These are phyloP conservation scores for Pachyrhynchus sulphureomaculatus DNA, from an alignment of 1,140 invertebrate species.

Conservation along the genomic window DNA sequence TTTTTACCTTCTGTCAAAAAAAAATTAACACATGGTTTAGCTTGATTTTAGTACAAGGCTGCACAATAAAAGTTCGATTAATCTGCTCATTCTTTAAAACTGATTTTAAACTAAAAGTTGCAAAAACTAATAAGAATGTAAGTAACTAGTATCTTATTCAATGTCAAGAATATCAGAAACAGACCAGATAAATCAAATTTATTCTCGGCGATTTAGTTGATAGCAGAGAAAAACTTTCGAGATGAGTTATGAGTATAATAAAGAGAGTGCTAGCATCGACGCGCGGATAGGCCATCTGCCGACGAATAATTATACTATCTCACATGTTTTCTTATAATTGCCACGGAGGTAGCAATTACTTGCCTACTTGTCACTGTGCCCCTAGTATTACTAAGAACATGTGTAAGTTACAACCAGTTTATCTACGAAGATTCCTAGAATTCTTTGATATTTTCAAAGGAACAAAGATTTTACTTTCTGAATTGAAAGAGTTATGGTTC, in stretches of 20 bases:
- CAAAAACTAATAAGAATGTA: too few relatives aligned
- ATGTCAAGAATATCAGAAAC: too few relatives aligned
- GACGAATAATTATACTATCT: slow-evolving; percentile 28
- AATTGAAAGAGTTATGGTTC: too few relatives aligned
- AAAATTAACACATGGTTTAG: too few relatives aligned
- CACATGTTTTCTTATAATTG: slow-evolving; percentile 22
- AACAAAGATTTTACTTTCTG: too few relatives aligned
- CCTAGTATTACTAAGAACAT: not conserved
- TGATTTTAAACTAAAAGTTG: too few relatives aligned
- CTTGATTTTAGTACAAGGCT: too few relatives aligned
- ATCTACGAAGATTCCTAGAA: slow-evolving; percentile 4
- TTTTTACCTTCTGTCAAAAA: too few relatives aligned
- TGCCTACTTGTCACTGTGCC: slow-evolving; percentile 7
- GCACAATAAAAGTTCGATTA: too few relatives aligned
- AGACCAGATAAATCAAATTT: not conserved
- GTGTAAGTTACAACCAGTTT: slow-evolving; percentile 5
- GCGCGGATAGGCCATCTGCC: slow-evolving; percentile 21
- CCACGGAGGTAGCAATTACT: slow-evolving; percentile 11
- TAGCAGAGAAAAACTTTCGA: slow-evolving; percentile 1
- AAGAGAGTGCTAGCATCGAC: slow-evolving; percentile 16
- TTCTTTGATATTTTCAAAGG: not conserved
- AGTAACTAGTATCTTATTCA: too few relatives aligned
- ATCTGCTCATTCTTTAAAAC: too few relatives aligned
- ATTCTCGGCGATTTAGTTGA: slow-evolving; percentile 1
- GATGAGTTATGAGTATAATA: slow-evolving; percentile 17